Evolutionary conservation across 2,888 invertebrate genomes (phyloP), one percentile per base, ranked within the genome.

Genomic region (Caradrina kadenii): DNA sequence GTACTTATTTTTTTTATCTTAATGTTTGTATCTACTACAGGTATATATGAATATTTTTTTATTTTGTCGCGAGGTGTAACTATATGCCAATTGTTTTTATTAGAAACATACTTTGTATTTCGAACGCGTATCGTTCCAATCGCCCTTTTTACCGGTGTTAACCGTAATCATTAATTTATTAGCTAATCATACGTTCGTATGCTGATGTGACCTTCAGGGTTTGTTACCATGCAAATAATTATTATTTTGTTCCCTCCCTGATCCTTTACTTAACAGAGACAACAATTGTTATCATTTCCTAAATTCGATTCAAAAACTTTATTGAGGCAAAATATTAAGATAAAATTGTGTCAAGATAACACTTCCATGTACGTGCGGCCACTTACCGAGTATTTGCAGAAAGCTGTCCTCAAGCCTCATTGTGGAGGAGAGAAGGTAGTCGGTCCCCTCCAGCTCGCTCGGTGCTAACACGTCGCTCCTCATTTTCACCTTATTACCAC

Each of bases 381-480:
- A 96, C 96, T 96, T 87, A 97, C 97, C 96, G 54, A 97, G 93
- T 87, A 97, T 96, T 91, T 96, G 97, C 87, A 97, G 96, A 90
- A 96, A 96, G 87, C 95, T 96, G 82, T 97, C 97, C 84, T 97
- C 97, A 68, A 97, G 88, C 86, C 96, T 93, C 91, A 97, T 96
- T 19, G 97, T 96, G 77, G 96, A 96, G 81, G 96, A 96, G 72
- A 97, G 93, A 76, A 97, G 94, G 90, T 96, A 97, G 88, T 97
- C 97, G 7, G 96, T 96, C 82, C 96, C 96, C 90, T 97, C 97
- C 87, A 97, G 91, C 92, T 97, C 97, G 80, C 94, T 95, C 60
- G 96, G 96, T 74, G 90, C 91, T 84, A 96, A 86, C 79, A 96
- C 94, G 86, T 96, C 96, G 92, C 96, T 96, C 86, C 96, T 88